Evolutionary conservation across 1,140 invertebrate genomes (phyloP).

Genomic region (Dendroctonus valens): DNA sequence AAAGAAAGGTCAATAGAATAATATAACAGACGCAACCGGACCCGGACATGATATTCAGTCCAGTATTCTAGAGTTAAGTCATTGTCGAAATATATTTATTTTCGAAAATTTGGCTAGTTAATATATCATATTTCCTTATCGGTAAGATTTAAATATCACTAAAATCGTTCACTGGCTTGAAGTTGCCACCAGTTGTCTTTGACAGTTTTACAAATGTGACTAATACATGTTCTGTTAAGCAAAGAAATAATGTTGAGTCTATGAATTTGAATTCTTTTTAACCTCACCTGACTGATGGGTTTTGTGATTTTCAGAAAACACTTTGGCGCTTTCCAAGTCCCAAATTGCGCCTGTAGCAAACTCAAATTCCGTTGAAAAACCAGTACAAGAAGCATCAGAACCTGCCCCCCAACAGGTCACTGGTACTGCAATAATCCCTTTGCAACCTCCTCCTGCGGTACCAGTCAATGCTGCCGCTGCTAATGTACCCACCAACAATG

Average conservation of each 20-base stretch:
- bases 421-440: constrained; percentile 38
- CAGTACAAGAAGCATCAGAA: constrained; percentile 40
- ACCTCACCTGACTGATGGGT: not conserved
- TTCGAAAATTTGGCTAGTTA: too few species aligned
- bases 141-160: too few species aligned
- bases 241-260: not conserved
- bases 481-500: constrained; percentile 37
- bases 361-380: constrained; percentile 41
- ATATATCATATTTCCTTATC: too few species aligned
- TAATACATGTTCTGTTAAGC: too few species aligned
- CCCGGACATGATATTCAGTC: too few species aligned
- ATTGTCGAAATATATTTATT: too few species aligned
- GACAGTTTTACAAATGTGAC: too few species aligned
- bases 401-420: constrained; percentile 17
- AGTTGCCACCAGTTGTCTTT: too few species aligned
- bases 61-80: too few species aligned
- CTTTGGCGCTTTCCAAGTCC: not conserved
- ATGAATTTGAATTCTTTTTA: not conserved
- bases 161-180: too few species aligned
- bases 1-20: too few species aligned
- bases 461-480: constrained; percentile 42
- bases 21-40: too few species aligned
- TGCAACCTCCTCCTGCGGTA: constrained; percentile 38
- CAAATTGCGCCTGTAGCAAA: constrained; percentile 15
- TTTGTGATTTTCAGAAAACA: not conserved